A percentile compares a stretch with the other conserved stretches of the same genome.
phyloP scores from a whole-genome alignment of 2,113 vertebrate genomes.

The Salvelinus namaycush region DNA sequence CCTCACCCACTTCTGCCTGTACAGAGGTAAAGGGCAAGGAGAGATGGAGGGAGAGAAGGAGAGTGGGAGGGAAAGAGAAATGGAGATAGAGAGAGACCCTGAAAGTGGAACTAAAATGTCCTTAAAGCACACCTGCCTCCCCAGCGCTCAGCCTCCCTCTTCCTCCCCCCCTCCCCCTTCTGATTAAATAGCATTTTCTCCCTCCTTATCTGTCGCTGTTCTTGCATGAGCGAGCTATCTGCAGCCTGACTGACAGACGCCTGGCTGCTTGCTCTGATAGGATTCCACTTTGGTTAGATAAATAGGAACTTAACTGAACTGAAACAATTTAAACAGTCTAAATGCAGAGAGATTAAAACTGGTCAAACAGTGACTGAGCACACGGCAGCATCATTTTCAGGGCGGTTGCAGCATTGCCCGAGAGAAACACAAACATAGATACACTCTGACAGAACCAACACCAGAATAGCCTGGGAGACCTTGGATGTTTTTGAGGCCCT shows the following conservation, averaged over 20 bases:
- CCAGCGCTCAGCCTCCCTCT: slow-evolving; percentile 14
- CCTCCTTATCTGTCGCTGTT: slow-evolving; percentile 57
- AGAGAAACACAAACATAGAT: slow-evolving; percentile 24
- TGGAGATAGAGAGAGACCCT: background rate
- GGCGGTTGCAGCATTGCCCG: slow-evolving; percentile 11
- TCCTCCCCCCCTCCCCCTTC: slow-evolving; percentile 41
- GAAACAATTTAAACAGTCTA: slow-evolving; percentile 74
- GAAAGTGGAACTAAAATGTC: slow-evolving; percentile 17
- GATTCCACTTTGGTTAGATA: slow-evolving; percentile 63
- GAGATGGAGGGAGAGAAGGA: background rate
- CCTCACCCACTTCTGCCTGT: slow-evolving; percentile 28
- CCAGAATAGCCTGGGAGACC: slow-evolving; percentile 12
- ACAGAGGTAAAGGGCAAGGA: slow-evolving; percentile 42
- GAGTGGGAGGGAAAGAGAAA: slow-evolving; percentile 5
- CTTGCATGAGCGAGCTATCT: slow-evolving; percentile 68
- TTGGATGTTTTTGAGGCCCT: slow-evolving; percentile 51
- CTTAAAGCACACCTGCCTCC: slow-evolving; percentile 19
- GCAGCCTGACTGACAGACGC: slow-evolving; percentile 58
- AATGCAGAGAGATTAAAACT: slow-evolving; percentile 70
- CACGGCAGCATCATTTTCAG: slow-evolving; percentile 23
- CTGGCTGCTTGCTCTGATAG: slow-evolving; percentile 63
- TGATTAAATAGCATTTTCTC: slow-evolving; percentile 58
- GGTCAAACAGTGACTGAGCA: slow-evolving; percentile 62
- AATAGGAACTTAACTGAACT: slow-evolving; percentile 72
- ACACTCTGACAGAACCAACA: slow-evolving; percentile 17